Base-by-base conservation (phyloP, 2,113 vertebrate species). In the Fregetta grallaria region DNA sequence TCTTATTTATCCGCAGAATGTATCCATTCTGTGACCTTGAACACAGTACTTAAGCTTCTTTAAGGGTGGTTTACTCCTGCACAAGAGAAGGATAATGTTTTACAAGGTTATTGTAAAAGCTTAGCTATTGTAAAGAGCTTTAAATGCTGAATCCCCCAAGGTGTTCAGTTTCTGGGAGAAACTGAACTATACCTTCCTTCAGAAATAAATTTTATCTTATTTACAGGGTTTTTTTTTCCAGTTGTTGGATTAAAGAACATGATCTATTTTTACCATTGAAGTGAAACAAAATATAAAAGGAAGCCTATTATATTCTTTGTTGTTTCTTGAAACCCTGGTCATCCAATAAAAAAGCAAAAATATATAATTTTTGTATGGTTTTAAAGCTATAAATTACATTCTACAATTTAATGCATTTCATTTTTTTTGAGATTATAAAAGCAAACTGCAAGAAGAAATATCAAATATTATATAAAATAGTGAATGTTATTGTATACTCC, bases 121-220 rank as follows among this genome's bases (percentile, higher is more conserved):
- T 95, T 73, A 96, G 75, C 27, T 65, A 25, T 16, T 71, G n/a
- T 79, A 81, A 92, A 88, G 76, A 78, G 86, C 68, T 89, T 93
- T 84, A 86, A 66, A 34, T 67, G 20, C 36, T 80, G 63, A 82
- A 49, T 80, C 2, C 21, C 6, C 20, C 8, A 21, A 47, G 65
- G 63, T 67, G 38, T 50, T 71, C 63, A 18, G 26, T 71, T 84
- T 59, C 36, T 44, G 14, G 15, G 11, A 81, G 49, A 42, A 87
- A 61, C 9, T n/a, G 14, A 62, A 63, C 34, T 49, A 26, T 7
- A 16, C 13, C 9, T 85, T 80, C 25, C 21, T 76, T 72, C 36
- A 77, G 50, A 77, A 87, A 89, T 22, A 83, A 36, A 29, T 15
- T 53, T 53, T 7, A 10, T 26, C 40, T 66, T 81, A 3, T 13